Conservation (phyloP, 2,797 vertebrate genomes). For the Falco rusticolus region DNA sequence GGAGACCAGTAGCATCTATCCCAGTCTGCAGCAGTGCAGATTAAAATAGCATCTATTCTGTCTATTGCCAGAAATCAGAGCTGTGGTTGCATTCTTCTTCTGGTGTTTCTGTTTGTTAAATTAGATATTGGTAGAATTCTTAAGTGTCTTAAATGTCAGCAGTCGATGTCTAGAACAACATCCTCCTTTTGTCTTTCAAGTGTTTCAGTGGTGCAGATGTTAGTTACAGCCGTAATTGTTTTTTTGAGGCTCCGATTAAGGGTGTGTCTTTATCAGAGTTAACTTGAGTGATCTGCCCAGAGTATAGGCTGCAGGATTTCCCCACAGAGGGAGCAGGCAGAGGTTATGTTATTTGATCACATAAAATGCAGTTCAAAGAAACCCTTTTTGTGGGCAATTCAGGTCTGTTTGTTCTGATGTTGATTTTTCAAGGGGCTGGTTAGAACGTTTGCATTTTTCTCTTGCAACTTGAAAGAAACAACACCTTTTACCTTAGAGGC, state of each 20-base stretch:
- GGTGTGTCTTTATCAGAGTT: not conserved
- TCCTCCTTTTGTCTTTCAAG: constrained; percentile 24
- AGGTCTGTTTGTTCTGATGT: constrained; percentile 55
- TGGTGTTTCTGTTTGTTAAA: not conserved
- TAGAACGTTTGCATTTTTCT: not conserved
- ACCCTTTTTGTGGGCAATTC: constrained; percentile 39
- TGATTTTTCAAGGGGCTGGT: constrained; percentile 51
- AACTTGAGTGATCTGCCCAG: not conserved
- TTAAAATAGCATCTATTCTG: not conserved
- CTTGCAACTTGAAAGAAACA: constrained; percentile 57
- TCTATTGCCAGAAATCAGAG: not conserved
- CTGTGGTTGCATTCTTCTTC: not conserved
- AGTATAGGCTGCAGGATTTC: not conserved
- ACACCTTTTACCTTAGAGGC: constrained; percentile 64
- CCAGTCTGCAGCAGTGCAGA: not conserved
- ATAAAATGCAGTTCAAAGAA: constrained; percentile 32
- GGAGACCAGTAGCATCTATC: not conserved
- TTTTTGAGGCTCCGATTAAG: constrained; percentile 1
- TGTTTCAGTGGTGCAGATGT: not conserved
- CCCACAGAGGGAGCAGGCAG: constrained; percentile 10
- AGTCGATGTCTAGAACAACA: not conserved
- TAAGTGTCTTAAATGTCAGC: not conserved
- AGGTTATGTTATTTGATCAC: constrained; percentile 30
- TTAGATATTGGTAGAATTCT: not conserved
- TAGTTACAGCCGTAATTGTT: not conserved